phyloP scores from a whole-genome alignment of 2,113 vertebrate species.

The Ceuthmochares aereus region DNA sequence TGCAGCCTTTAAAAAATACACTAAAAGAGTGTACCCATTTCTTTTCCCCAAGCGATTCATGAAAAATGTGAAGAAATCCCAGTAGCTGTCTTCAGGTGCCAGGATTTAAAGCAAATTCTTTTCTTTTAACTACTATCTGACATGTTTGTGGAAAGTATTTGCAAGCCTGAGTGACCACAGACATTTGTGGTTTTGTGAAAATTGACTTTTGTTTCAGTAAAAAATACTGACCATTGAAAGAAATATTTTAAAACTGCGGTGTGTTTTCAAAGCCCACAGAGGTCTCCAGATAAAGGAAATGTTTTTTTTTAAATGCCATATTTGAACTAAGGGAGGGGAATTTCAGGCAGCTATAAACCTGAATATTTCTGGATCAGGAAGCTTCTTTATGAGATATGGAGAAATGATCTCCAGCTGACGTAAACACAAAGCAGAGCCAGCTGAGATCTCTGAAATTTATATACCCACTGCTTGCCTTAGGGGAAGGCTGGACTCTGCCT shows the following conservation, averaged over 20 bases:
- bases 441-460: neutral
- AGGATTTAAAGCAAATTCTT: neutral
- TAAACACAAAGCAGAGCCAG: neutral
- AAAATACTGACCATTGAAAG: neutral
- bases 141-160: slow-evolving; percentile 6
- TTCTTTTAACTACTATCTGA: neutral
- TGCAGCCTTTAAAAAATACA: neutral
- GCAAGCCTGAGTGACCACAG: neutral
- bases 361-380: neutral
- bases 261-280: neutral
- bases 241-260: neutral
- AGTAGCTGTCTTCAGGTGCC: neutral
- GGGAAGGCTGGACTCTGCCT: neutral
- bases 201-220: neutral
- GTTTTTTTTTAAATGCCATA: neutral
- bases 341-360: neutral
- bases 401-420: neutral
- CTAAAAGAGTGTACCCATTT: neutral
- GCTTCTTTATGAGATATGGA: neutral
- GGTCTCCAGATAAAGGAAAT: neutral
- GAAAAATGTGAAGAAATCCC: neutral
- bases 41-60: accelerated
- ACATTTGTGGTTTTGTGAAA: slow-evolving; percentile 1
- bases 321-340: neutral
- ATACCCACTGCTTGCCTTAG: neutral